These are phyloP conservation scores for Chascanopsetta lugubris DNA, from an alignment of 2,113 vertebrate species.

Conservation along the genomic window DNA sequence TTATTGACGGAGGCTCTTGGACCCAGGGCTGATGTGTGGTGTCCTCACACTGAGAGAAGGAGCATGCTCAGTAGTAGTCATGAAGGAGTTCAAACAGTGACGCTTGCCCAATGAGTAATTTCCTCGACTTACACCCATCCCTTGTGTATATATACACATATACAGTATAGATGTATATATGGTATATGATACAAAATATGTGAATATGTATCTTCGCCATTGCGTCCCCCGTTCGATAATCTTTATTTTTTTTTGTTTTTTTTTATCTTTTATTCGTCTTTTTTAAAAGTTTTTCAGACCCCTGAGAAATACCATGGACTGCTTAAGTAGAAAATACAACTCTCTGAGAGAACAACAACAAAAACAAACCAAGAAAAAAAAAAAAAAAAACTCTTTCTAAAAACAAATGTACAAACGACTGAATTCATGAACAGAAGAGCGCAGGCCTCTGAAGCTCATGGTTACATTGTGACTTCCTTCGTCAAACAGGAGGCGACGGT, in stretches of 20 bases:
- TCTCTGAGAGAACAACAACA: conserved; percentile 59
- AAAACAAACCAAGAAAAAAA: conserved; percentile 47
- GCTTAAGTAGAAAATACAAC: conserved; percentile 75
- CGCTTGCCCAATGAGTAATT: conserved; percentile 68
- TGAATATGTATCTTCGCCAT: conserved; percentile 59
- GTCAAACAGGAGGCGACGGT: conserved; percentile 9
- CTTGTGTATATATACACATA: conserved; percentile 47
- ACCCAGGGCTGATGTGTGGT: conserved; percentile 50
- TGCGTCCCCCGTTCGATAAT: too few species aligned
- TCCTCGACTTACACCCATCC: conserved; percentile 65
- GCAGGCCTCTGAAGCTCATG: conserved; percentile 63
- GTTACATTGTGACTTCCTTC: conserved; percentile 45
- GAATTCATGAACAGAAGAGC: conserved; percentile 41
- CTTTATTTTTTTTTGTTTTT: conserved; percentile 67
- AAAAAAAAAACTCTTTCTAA: conserved; percentile 17
- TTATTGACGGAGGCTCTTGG: conserved; percentile 29
- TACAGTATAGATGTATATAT: conserved; percentile 50
- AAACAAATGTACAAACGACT: conserved; percentile 62
- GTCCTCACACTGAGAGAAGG: conserved; percentile 54
- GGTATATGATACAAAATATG: conserved; percentile 62
- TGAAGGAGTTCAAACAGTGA: conserved; percentile 69
- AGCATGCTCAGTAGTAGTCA: conserved; percentile 69
- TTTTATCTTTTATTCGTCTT: conserved; percentile 61
- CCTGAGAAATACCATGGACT: conserved; percentile 81
- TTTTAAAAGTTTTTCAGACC: conserved; percentile 62